Evolutionary conservation across 92 coral and sea anemone species (phyloP), one percentile per base, ranked within the genome.

Genomic region (Scolanthus callimorphus): DNA sequence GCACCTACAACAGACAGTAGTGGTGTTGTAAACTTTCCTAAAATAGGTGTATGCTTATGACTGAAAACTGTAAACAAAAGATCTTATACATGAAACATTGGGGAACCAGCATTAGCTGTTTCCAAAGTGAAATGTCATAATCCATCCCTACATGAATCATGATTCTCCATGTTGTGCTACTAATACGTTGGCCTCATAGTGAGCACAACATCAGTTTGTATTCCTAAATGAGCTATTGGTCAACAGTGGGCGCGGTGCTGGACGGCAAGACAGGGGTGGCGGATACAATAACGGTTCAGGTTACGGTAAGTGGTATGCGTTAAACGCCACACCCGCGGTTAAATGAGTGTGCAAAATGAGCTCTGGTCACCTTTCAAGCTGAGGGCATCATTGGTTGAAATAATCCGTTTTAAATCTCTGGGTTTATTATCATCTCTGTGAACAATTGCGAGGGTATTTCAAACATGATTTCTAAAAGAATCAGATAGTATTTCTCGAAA

Each of bases 221-320:
- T 68, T 56, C 65, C 62, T 57, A 68, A 68, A 68, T 68, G 65
- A 55, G 75, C 62, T 79, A 79, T 71, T 79, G 85, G 85, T 71
- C 80, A 79, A 79, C 85, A 79, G 85, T 71, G 85, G 85, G 65
- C 61, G 85, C 39, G 85, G 85, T 71, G 79, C 79, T 65, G 65
- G 71, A 57, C 69, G 85, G 59, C 72, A 61, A 45, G 85, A 79
- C 57, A 76, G 76, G 64, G 65, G 77, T 27, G 83, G 89, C 63
- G 78, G 79, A 68, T 82, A 68, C 82, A 76, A 71, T 68, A 82
- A 73, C 73, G 79, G 75, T 82, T 57, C 79, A 79, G 89, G 89
- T 82, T 82, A 82, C 70, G 89, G 89, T 82, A 82, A 82, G 89
- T 51, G 63, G 66, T 68, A 38, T 53, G 43, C 65, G 51, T 38